phyloP scores from a whole-genome alignment of 2,797 vertebrate genomes.

The Poecilia wingei region DNA sequence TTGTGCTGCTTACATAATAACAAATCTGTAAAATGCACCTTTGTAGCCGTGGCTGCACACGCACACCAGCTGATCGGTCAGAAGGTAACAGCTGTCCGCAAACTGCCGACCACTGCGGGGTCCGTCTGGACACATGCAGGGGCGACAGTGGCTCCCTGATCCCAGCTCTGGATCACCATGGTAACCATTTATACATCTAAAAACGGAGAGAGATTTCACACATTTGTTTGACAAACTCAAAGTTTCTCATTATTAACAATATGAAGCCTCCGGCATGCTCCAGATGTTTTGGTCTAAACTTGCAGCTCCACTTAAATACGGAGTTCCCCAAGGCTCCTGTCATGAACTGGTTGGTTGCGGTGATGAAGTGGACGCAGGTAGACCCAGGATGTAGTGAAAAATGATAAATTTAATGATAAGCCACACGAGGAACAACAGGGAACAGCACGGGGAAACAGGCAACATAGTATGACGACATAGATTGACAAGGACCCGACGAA shows the following conservation, averaged over 20 bases:
- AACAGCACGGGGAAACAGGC: too few species aligned
- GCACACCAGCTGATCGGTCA: slow-evolving; percentile 86
- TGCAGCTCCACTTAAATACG: neutral
- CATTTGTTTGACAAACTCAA: neutral
- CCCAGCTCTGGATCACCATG: slow-evolving; percentile 90
- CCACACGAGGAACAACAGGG: too few species aligned
- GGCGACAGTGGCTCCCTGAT: slow-evolving; percentile 88
- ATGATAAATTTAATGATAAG: too few species aligned
- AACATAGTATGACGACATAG: too few species aligned
- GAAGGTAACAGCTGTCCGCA: slow-evolving; percentile 89
- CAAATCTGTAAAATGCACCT: slow-evolving; percentile 76
- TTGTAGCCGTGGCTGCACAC: slow-evolving; percentile 89
- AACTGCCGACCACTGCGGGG: slow-evolving; percentile 91
- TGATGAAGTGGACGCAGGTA: too few species aligned
- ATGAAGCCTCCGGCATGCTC: neutral
- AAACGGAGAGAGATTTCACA: neutral
- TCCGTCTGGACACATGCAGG: slow-evolving; percentile 93
- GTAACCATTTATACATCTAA: slow-evolving; percentile 90
- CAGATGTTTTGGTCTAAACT: neutral
- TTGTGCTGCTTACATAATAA: slow-evolving; percentile 28
- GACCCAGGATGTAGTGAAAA: too few species aligned
- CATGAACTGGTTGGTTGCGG: too few species aligned
- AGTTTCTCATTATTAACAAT: neutral
- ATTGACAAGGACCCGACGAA: too few species aligned
- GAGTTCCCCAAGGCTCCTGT: neutral